Conservation (phyloP, 1,140 invertebrate species). For the Bombus huntii region DNA sequence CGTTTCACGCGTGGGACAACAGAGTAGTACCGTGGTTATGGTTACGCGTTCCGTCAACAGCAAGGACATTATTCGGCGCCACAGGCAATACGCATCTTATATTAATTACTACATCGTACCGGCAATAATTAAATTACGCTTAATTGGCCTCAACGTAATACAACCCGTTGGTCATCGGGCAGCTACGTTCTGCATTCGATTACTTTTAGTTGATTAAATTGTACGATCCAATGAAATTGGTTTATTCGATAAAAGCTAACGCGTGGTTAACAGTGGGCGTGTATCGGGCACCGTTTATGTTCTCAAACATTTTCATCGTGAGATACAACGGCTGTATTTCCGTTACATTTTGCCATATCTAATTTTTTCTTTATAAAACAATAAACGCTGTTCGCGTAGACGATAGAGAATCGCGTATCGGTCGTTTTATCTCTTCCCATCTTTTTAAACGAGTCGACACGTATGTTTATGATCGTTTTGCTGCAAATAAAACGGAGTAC, state of each 20-base stretch:
- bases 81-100: conserved; percentile 19
- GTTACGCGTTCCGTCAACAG: neutral
- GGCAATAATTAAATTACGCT: conserved; percentile 40
- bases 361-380: neutral
- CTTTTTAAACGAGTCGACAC: neutral
- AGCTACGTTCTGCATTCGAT: conserved; percentile 23
- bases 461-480: neutral
- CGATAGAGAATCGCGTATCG: too few relatives aligned
- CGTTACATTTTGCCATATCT: conserved; percentile 6
- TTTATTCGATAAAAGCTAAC: conserved; percentile 48
- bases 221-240: conserved; percentile 47
- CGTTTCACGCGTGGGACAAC: neutral
- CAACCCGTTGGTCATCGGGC: neutral
- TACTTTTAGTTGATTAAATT: conserved; percentile 52
- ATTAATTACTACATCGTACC: conserved; percentile 37
- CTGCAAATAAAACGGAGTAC: neutral
- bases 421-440: neutral
- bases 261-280: conserved; percentile 1
- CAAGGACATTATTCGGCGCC: neutral
- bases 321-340: neutral
- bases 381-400: too few relatives aligned
- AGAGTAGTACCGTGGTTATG: neutral
- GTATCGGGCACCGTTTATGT: neutral
- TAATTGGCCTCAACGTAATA: conserved; percentile 27
- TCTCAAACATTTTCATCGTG: conserved; percentile 6